Conservation (phyloP, 2,888 invertebrate genomes). For the Spialia ferax region DNA sequence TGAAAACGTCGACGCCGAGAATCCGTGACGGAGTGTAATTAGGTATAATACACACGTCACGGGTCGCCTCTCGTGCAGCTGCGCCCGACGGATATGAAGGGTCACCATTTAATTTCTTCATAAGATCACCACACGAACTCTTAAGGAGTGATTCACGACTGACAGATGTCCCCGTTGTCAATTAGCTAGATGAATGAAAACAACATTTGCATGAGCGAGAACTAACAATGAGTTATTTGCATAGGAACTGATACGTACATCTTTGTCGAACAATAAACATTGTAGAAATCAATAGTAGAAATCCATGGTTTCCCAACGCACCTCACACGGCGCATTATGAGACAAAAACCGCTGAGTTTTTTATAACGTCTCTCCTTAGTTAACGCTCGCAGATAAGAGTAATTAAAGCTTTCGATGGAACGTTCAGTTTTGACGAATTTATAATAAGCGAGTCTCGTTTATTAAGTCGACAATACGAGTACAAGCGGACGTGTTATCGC, state of each 20-base stretch:
- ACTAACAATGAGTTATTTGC: constrained; percentile 77
- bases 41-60: constrained; percentile 64
- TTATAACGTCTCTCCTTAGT: constrained; percentile 39
- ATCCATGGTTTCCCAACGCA: constrained; percentile 71
- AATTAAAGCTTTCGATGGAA: constrained; percentile 68
- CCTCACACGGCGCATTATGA: constrained; percentile 53
- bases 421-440: constrained; percentile 76
- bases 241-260: constrained; percentile 65
- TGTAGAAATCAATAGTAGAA: constrained; percentile 82
- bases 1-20: constrained; percentile 41
- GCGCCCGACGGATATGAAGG: constrained; percentile 79
- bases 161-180: constrained; percentile 80
- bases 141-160: constrained; percentile 82
- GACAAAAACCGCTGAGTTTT: constrained; percentile 51
- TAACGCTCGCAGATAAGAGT: constrained; percentile 41
- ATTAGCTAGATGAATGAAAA: constrained; percentile 82
- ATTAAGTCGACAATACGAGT: constrained; percentile 63
- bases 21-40: constrained; percentile 65
- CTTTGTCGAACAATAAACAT: constrained; percentile 77
- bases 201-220: constrained; percentile 72
- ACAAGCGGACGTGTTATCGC: constrained; percentile 72
- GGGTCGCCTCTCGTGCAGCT: constrained; percentile 65
- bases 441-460: constrained; percentile 58
- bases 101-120: constrained; percentile 79
- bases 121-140: constrained; percentile 69